Evolutionary conservation across 2,113 vertebrate genomes (phyloP).

Genomic region (Artemisiospiza belli): DNA sequence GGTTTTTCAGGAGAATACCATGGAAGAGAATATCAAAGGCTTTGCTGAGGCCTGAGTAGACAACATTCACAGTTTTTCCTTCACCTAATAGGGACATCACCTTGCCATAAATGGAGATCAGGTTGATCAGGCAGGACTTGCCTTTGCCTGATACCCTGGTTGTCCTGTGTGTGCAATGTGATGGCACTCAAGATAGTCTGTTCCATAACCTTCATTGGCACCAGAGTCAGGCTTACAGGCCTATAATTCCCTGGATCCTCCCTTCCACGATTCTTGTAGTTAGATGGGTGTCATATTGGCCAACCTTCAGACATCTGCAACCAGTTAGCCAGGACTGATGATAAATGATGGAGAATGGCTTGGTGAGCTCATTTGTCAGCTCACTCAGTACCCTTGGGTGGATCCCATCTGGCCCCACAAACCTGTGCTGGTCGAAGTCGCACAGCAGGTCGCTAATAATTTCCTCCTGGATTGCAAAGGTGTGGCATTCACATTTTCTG

Average conservation of each 20-base stretch:
- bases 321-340: not conserved
- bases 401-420: not conserved
- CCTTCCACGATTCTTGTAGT: not conserved
- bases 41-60: not conserved
- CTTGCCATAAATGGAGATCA: not conserved
- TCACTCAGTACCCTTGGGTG: not conserved
- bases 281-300: too few relatives aligned
- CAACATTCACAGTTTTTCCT: not conserved
- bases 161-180: not conserved
- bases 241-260: not conserved
- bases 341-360: not conserved
- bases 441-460: not conserved
- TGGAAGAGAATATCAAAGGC: not conserved
- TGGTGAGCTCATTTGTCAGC: accelerated
- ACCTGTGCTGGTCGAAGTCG: too few relatives aligned
- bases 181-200: not conserved
- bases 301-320: not conserved
- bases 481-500: too few relatives aligned
- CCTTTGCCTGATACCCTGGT: too few relatives aligned
- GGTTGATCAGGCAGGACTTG: not conserved
- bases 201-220: accelerated
- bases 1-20: not conserved
- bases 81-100: not conserved
- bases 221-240: not conserved
- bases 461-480: not conserved